These are phyloP conservation scores for Rhabdomys dilectus DNA, from an alignment of 2,113 vertebrate genomes.

Conservation along the genomic window DNA sequence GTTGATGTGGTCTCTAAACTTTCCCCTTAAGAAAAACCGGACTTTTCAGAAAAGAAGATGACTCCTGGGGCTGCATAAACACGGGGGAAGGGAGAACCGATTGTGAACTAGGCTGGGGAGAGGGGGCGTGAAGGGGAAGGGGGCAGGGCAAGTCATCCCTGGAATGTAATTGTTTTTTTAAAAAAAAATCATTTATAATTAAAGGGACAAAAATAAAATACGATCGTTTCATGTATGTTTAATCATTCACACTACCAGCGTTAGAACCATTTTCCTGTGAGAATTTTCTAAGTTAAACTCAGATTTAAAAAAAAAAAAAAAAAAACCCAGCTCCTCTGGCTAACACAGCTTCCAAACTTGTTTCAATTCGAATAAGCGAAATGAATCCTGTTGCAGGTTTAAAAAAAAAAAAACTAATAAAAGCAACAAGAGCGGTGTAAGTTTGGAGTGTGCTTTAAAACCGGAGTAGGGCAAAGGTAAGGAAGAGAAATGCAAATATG, in stretches of 20 bases:
- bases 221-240: constrained; percentile 76
- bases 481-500: constrained; percentile 62
- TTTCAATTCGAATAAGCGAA: constrained; percentile 74
- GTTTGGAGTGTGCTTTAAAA: constrained; percentile 59
- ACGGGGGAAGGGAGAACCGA: not conserved
- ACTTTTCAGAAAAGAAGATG: constrained; percentile 73
- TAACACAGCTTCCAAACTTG: constrained; percentile 72
- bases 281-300: constrained; percentile 72
- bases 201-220: constrained; percentile 85
- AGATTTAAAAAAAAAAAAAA: not conserved
- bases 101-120: constrained; percentile 48
- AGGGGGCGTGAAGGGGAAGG: not conserved
- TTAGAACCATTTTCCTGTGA: constrained; percentile 79
- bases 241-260: constrained; percentile 74
- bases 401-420: constrained; percentile 12
- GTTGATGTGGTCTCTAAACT: constrained; percentile 62
- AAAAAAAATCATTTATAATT: constrained; percentile 82
- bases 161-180: constrained; percentile 76
- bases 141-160: constrained; percentile 59
- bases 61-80: constrained; percentile 67
- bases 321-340: constrained; percentile 59
- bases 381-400: constrained; percentile 69
- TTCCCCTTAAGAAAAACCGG: constrained; percentile 64
- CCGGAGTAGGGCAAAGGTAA: not conserved
- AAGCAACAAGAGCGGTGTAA: constrained; percentile 68